These are phyloP conservation scores for Iselma pallidipennis DNA, from an alignment of 2,888 invertebrate species.

Conservation along the genomic window DNA sequence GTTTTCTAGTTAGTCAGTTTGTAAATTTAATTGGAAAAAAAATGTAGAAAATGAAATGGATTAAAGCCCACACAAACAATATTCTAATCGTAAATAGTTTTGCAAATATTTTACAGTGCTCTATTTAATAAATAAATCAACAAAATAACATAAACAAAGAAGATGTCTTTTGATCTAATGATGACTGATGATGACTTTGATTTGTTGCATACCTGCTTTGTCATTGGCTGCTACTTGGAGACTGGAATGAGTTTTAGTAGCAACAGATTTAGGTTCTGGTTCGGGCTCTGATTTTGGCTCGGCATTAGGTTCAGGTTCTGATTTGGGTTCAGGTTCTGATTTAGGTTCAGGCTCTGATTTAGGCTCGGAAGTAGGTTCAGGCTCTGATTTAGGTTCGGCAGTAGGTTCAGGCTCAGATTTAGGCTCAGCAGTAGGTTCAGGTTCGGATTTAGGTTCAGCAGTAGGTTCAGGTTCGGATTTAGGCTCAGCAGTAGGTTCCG, in stretches of 20 bases:
- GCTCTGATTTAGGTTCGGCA: constrained; percentile 46
- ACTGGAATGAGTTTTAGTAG: constrained; percentile 51
- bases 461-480: constrained; percentile 45
- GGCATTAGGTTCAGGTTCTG: constrained; percentile 50
- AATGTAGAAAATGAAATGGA: background rate
- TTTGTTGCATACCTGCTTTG: constrained; percentile 44
- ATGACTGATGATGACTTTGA: background rate
- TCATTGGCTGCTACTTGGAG: constrained; percentile 44
- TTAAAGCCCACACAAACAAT: background rate
- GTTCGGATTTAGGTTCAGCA: constrained; percentile 33
- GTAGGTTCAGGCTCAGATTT: constrained; percentile 52
- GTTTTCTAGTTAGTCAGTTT: background rate
- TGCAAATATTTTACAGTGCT: background rate
- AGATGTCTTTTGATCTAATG: background rate
- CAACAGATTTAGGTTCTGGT: constrained; percentile 53
- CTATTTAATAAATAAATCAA: background rate
- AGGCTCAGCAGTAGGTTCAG: constrained; percentile 30
- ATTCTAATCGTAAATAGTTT: background rate
- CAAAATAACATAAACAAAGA: no score
- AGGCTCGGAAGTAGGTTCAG: constrained; percentile 49
- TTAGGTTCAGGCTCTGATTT: constrained; percentile 53
- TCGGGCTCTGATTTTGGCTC: constrained; percentile 52
- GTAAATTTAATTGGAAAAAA: background rate
- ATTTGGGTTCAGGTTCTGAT: constrained; percentile 37
- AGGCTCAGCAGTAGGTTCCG: constrained; percentile 44